Base-by-base conservation (phyloP, 2,797 vertebrate genomes). In the Sebastes vulpes region DNA sequence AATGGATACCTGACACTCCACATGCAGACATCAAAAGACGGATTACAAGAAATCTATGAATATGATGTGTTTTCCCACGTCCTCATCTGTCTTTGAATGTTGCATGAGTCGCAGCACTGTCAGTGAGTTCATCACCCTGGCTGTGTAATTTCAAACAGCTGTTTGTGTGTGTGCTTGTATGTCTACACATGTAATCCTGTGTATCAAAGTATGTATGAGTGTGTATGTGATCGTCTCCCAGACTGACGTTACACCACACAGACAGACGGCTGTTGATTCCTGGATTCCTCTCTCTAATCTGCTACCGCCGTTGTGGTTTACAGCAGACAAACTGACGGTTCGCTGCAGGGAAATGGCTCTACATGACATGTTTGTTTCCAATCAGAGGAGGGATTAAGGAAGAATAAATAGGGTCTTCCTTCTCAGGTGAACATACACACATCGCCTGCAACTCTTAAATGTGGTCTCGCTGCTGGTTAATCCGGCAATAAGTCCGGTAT, bases 111-210 rank as follows among this genome's bases (percentile, higher is more conserved):
- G 58, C 74, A 12, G 79, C 7, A 9, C 89, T 92, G 89, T 93
- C 87, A 90, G 72, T 58, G 84, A 87, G 92, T 94, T 95, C 94
- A 93, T 92, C 90, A 92, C 86, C 81, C 89, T 57, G 81, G 14
- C 73, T 26, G 11, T 31, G 32, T 95, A 94, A 96, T 92, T 83
- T 85, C 63, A 85, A 94, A 88, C 94, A 95, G 90, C 94, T 95
- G 94, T 82, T 54, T 75, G 61, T 85, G 70, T 86, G 77, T 71
- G 38, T 42, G 75, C 42, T 18, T 29, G 64, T 65, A 60, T 60
- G 83, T 68, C 57, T 73, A 35, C 70, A 78, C 65, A 79, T 91
- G 73, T 89, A 82, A 75, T 83, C 77, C 60, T 81, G 83, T 79
- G 72, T 84, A 65, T 80, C 10, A 21, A 63, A 69, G 69, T 66